Base-by-base conservation (phyloP, 2,113 vertebrate species). In the Limanda limanda region DNA sequence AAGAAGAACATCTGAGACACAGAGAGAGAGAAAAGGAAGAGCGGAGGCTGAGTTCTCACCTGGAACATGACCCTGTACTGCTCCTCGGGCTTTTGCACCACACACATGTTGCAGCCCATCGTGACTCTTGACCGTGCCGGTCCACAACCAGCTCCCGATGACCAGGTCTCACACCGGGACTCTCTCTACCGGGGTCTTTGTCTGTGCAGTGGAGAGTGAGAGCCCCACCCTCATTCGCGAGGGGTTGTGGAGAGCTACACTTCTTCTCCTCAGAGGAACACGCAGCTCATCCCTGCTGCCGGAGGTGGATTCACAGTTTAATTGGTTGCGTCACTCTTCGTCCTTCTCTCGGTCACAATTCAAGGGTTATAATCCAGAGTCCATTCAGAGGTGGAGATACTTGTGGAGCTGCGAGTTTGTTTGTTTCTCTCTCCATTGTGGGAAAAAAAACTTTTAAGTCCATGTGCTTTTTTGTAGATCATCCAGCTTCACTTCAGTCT, bases 21-120 rank as follows among this genome's bases (percentile, higher is more conserved):
- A 42, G 40, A 42, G 40, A 42, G 40, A 42, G 9, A 11, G 48
- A 69, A 8, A 55, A n/a, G 65, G 40, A 59, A 15, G 3, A 54
- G 51, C 2, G 0, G 51, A 66, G 66, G 62, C 40, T 10, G 54
- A 55, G 71, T 0, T 68, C 96, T 95, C 92, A 97, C 96, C 96
- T 97, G 96, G 86, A 97, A 96, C 96, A 96, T 96, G 82, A 97
- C 95, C 91, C 95, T 93, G 95, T 96, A 97, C 82, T 97, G 96
- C 75, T 97, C 96, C 93, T 97, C 96, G 0, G 96, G 96, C 72
- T 96, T 96, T 87, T 96, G 95, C 75, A 96, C 95, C 90, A 97
- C 95, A 86, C 96, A 97, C 96, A 97, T 97, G 94, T 97, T 97
- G 90, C 96, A 97, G 84, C 96, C 96, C 96, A 97, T 97, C 18